A percentile compares a stretch with the other conserved stretches of the same genome.
Evolutionary conservation across 2,797 vertebrate species (phyloP).

Genomic region (Acrossocheilus fasciatus): DNA sequence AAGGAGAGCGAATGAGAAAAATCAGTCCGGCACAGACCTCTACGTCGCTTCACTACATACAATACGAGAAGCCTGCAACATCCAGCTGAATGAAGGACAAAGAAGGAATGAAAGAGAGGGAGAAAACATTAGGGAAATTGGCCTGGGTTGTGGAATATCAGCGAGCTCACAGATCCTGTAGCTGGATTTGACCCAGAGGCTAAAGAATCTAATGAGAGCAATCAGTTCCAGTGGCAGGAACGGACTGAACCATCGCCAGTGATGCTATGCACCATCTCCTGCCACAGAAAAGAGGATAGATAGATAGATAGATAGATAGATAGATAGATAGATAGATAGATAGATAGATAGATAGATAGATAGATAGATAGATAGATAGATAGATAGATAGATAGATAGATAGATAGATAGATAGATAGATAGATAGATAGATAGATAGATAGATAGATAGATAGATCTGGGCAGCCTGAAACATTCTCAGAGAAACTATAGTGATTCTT

Average conservation of each 20-base stretch:
- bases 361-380: too few species aligned
- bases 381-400: too few species aligned
- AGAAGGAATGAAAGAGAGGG: constrained; percentile 34
- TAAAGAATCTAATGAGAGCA: constrained; percentile 72
- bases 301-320: not conserved
- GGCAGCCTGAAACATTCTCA: not conserved
- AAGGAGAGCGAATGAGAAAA: constrained; percentile 10
- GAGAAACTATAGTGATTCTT: constrained; percentile 5
- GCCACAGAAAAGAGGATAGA: constrained; percentile 45
- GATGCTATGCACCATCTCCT: constrained; percentile 60
- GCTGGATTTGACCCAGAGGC: constrained; percentile 65
- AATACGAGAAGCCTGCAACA: constrained; percentile 67
- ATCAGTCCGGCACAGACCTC: not conserved
- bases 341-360: not conserved
- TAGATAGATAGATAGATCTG: not conserved
- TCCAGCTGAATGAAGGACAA: constrained; percentile 52
- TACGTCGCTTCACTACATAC: constrained; percentile 44
- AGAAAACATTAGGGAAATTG: constrained; percentile 40
- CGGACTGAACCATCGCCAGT: constrained; percentile 63
- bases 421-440: too few species aligned
- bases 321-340: not conserved
- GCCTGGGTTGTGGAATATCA: constrained; percentile 50
- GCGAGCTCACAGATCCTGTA: constrained; percentile 55
- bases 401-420: too few species aligned
- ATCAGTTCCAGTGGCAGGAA: constrained; percentile 62